Evolutionary conservation across 2,113 vertebrate species (phyloP).

Genomic region (Oceanites oceanicus): DNA sequence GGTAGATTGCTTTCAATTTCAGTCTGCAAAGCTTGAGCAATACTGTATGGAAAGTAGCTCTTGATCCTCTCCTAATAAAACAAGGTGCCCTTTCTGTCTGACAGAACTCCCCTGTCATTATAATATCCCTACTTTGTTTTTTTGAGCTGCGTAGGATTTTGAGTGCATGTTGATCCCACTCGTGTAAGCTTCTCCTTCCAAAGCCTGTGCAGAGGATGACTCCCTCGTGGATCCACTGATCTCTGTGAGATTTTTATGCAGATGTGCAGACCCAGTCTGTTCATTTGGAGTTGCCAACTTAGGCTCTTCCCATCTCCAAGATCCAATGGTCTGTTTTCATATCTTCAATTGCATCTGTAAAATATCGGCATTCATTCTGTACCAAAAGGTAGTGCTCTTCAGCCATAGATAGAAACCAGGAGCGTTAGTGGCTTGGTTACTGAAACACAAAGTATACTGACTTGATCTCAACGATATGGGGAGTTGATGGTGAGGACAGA

Average conservation of each 20-base stretch:
- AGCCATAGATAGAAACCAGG: not conserved
- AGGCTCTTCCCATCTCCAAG: not conserved
- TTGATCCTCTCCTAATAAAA: not conserved
- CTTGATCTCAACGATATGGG: not conserved
- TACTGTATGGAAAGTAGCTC: not conserved
- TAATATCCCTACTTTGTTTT: not conserved
- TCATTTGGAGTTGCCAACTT: not conserved
- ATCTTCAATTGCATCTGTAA: not conserved
- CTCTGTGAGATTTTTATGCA: not conserved
- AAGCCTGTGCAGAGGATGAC: not conserved
- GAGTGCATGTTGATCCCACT: not conserved
- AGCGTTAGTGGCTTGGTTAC: not conserved
- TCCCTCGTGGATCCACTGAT: accelerated
- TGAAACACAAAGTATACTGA: not conserved
- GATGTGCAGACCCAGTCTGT: not conserved
- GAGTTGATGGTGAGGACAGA: not conserved
- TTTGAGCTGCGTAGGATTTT: not conserved
- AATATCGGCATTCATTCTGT: not conserved
- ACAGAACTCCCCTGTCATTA: not conserved
- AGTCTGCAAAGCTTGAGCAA: not conserved
- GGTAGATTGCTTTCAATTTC: not conserved
- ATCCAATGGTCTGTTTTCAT: not conserved
- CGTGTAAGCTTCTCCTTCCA: not conserved
- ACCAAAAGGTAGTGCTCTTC: not conserved
- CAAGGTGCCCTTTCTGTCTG: not conserved